Conservation (phyloP, 2,888 invertebrate species). For the Steinernema carpocapsae region DNA sequence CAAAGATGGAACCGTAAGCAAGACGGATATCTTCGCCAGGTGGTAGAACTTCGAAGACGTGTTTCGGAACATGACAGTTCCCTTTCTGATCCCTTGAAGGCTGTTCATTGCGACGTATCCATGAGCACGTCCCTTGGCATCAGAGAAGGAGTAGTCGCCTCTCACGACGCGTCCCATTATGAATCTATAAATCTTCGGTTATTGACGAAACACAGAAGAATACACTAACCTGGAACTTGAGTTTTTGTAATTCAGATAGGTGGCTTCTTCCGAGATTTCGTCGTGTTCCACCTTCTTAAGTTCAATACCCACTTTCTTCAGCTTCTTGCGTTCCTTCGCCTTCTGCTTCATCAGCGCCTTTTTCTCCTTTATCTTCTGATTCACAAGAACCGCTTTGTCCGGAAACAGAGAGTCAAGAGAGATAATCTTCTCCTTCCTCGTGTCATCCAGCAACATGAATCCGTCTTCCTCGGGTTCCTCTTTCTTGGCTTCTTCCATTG, state of each 20-base stretch:
- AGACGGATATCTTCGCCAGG: slow-evolving; percentile 45
- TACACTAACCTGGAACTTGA: background rate
- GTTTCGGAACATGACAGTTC: slow-evolving; percentile 50
- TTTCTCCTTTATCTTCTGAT: background rate
- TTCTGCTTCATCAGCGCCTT: background rate
- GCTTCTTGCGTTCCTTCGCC: slow-evolving; percentile 26
- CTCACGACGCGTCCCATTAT: slow-evolving; percentile 56
- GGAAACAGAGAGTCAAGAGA: slow-evolving; percentile 28
- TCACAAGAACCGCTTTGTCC: slow-evolving; percentile 5
- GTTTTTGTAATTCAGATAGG: background rate
- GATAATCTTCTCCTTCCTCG: slow-evolving; percentile 7
- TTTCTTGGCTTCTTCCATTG: background rate
- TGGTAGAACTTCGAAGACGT: slow-evolving; percentile 58
- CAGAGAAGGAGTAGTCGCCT: slow-evolving; percentile 55
- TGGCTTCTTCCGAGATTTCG: background rate
- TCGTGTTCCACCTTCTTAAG: background rate
- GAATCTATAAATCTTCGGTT: slow-evolving; percentile 44
- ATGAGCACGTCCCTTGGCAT: slow-evolving; percentile 48
- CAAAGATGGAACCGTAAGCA: slow-evolving; percentile 34
- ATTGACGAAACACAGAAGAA: background rate
- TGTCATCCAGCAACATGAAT: background rate
- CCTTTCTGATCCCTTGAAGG: slow-evolving; percentile 36
- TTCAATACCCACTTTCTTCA: background rate
- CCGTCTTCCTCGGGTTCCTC: background rate
- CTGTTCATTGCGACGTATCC: slow-evolving; percentile 49